Evolutionary conservation across 2,113 vertebrate genomes (phyloP).

Genomic region (Callipepla squamata): DNA sequence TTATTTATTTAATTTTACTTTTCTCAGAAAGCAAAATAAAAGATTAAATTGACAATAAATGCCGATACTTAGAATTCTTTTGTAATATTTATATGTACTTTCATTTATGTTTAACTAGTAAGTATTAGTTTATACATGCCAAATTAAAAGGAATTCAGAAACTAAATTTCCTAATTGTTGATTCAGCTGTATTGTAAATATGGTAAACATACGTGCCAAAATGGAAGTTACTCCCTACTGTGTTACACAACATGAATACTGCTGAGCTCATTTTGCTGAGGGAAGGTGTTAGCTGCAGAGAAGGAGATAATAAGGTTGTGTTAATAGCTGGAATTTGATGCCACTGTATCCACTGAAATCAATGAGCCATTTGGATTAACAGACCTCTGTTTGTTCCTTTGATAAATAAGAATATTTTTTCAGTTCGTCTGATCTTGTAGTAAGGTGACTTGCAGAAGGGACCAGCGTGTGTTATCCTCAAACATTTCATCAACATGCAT

Average conservation of each 20-base stretch:
- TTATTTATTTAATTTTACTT: background rate
- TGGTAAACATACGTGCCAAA: background rate
- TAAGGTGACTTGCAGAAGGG: background rate
- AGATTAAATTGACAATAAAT: background rate
- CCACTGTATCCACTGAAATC: background rate
- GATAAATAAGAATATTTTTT: background rate
- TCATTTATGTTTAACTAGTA: background rate
- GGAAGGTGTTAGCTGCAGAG: background rate
- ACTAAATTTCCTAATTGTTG: background rate
- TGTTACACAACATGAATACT: background rate
- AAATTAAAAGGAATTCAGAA: background rate
- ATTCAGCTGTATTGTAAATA: background rate
- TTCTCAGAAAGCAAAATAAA: background rate
- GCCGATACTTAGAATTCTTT: background rate
- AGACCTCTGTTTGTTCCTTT: background rate
- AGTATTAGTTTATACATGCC: background rate
- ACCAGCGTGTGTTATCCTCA: background rate
- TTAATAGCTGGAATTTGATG: background rate
- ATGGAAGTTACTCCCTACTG: background rate
- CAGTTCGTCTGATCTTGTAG: background rate
- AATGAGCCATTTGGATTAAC: background rate
- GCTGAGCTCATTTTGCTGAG: background rate
- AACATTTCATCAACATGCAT: background rate
- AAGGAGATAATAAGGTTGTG: background rate
- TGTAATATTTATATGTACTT: background rate